phyloP scores from a whole-genome alignment of 1,140 invertebrate genomes.

The Papilio aristodemus region DNA sequence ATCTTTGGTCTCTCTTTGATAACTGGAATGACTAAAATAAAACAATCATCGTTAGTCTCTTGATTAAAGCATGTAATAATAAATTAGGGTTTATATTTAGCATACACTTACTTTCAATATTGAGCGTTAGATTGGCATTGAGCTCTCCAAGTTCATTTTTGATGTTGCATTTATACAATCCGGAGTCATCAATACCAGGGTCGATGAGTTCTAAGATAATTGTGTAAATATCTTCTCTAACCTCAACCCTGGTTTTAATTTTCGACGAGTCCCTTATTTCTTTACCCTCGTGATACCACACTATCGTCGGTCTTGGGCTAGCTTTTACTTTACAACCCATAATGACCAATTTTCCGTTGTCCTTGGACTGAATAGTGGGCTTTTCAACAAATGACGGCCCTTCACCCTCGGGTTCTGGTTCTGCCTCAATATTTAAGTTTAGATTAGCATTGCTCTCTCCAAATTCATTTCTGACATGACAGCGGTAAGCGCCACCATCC shows the following conservation, averaged over 20 bases:
- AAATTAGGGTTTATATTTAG: constrained; percentile 12
- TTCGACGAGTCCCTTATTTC: constrained; percentile 89
- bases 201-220: constrained; percentile 95
- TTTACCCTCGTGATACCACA: constrained; percentile 94
- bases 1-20: constrained; percentile 95
- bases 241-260: constrained; percentile 89
- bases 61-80: constrained; percentile 37
- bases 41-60: constrained; percentile 31
- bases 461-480: constrained; percentile 97
- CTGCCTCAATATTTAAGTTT: constrained; percentile 98
- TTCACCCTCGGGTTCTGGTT: constrained; percentile 94
- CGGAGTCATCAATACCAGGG: constrained; percentile 96
- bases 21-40: constrained; percentile 91
- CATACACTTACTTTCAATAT: constrained; percentile 94
- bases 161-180: constrained; percentile 98
- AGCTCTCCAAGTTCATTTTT: constrained; percentile 97
- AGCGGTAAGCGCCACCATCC: constrained; percentile 98
- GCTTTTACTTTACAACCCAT: constrained; percentile 98
- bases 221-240: constrained; percentile 92
- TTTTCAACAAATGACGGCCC: constrained; percentile 99
- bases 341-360: constrained; percentile 97
- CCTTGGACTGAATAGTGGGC: constrained; percentile 94
- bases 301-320: constrained; percentile 94
- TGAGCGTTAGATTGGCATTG: constrained; percentile 97
- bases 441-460: constrained; percentile 99